phyloP scores from a whole-genome alignment of 1,140 invertebrate species.

The Lasioglossum albipes region DNA sequence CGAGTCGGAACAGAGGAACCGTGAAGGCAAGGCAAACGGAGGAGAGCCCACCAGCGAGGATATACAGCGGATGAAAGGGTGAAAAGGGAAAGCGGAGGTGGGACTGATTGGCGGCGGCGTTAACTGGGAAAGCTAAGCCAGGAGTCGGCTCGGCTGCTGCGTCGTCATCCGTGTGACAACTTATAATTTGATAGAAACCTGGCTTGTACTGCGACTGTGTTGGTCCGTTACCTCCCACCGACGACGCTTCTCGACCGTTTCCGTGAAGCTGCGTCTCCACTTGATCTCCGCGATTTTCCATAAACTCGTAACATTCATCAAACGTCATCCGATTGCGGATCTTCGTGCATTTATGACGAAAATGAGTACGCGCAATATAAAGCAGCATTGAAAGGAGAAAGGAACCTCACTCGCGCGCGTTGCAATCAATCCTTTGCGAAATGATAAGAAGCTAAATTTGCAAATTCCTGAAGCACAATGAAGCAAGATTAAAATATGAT shows the following conservation, averaged over 20 bases:
- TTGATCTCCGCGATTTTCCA: too few species aligned
- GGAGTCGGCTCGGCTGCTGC: slow-evolving; percentile 63
- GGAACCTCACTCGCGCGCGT: too few species aligned
- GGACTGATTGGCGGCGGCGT: slow-evolving; percentile 69
- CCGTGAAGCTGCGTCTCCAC: neutral
- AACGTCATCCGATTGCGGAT: too few species aligned
- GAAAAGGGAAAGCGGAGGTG: slow-evolving; percentile 35
- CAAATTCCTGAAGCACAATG: too few species aligned
- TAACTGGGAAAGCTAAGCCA: slow-evolving; percentile 71
- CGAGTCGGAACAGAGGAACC: neutral
- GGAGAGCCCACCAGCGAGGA: slow-evolving; percentile 24
- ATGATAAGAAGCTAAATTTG: too few species aligned
- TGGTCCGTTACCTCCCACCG: slow-evolving; percentile 26
- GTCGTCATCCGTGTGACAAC: slow-evolving; percentile 74
- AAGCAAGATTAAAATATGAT: too few species aligned
- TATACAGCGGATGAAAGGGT: slow-evolving; percentile 47
- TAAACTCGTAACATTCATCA: too few species aligned
- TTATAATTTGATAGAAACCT: slow-evolving; percentile 75
- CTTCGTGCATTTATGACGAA: too few species aligned
- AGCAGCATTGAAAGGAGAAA: too few species aligned
- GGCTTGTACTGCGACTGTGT: slow-evolving; percentile 57
- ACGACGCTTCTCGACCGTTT: neutral
- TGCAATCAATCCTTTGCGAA: too few species aligned
- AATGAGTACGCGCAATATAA: too few species aligned
- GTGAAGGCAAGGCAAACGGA: slow-evolving; percentile 28